Evolutionary conservation across 92 coral and sea anemone genomes (phyloP).

Genomic region (Parazoanthus darwini): DNA sequence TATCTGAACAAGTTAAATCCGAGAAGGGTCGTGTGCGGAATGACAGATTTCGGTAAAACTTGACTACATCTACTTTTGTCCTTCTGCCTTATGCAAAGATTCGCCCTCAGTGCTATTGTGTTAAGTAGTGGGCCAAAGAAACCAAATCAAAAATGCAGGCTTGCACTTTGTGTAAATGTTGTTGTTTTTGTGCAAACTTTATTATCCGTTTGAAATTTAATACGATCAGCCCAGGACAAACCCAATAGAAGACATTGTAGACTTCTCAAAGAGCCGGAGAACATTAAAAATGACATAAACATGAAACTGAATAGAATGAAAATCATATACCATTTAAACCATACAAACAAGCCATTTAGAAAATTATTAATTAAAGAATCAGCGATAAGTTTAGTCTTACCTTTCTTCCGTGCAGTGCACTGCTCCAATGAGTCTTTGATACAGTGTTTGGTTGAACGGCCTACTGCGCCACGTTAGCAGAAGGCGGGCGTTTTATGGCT

Average conservation of each 20-base stretch:
- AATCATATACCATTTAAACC: neutral
- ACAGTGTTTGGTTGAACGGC: neutral
- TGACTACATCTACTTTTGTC: no score
- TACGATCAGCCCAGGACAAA: neutral
- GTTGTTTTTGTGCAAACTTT: neutral
- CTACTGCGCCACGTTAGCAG: neutral
- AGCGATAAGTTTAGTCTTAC: neutral
- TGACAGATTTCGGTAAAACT: no score
- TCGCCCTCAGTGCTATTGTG: neutral
- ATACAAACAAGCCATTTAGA: neutral
- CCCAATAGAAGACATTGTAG: neutral
- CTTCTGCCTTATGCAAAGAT: neutral
- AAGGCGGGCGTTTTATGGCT: neutral
- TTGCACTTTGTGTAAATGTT: neutral
- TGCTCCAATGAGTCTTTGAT: neutral
- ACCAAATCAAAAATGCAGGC: neutral
- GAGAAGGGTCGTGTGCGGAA: neutral
- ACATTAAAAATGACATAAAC: neutral
- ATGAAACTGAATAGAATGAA: neutral
- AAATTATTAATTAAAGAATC: no score
- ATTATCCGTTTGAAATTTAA: neutral
- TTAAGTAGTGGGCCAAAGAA: neutral
- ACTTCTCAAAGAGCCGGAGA: neutral
- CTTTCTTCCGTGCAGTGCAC: neutral
- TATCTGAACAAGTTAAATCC: neutral